These are phyloP conservation scores for Ptychochromis oligacanthus DNA, from an alignment of 2,113 vertebrate species.

Conservation along the genomic window DNA sequence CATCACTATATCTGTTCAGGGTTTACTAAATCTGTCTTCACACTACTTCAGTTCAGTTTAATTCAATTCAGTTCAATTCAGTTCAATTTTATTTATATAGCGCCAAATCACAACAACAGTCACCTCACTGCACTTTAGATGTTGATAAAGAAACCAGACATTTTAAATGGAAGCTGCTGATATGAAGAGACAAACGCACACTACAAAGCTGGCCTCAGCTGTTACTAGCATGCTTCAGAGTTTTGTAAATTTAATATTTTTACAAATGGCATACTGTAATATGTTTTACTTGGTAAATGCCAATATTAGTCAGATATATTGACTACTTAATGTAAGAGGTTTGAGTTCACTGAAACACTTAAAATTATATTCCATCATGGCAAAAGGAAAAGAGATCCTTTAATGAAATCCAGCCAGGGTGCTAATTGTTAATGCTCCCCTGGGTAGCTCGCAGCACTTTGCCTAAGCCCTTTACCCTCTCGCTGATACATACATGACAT, in stretches of 20 bases:
- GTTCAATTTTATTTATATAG: no score
- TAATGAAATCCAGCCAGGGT: constrained; percentile 36
- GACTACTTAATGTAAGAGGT: not conserved
- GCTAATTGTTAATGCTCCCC: constrained; percentile 27
- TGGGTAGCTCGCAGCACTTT: constrained; percentile 20
- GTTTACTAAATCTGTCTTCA: no score
- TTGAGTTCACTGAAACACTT: constrained; percentile 19
- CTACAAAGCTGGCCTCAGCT: not conserved
- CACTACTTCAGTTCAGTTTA: no score
- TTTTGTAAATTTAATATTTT: not conserved
- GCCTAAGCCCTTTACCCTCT: constrained; percentile 36
- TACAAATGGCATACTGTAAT: not conserved
- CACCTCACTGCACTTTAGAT: no score
- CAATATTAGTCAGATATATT: not conserved
- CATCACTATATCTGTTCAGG: no score
- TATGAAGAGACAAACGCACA: not conserved
- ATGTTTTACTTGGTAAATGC: not conserved
- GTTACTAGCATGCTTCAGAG: not conserved
- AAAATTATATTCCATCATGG: constrained; percentile 8
- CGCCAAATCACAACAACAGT: no score
- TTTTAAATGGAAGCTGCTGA: not conserved
- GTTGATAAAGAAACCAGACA: not conserved
- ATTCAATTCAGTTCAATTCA: no score
- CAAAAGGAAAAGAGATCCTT: constrained; percentile 6
- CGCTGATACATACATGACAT: constrained; percentile 45